Conservation (phyloP, 1,140 invertebrate species). For the Scylla paramamosain region DNA sequence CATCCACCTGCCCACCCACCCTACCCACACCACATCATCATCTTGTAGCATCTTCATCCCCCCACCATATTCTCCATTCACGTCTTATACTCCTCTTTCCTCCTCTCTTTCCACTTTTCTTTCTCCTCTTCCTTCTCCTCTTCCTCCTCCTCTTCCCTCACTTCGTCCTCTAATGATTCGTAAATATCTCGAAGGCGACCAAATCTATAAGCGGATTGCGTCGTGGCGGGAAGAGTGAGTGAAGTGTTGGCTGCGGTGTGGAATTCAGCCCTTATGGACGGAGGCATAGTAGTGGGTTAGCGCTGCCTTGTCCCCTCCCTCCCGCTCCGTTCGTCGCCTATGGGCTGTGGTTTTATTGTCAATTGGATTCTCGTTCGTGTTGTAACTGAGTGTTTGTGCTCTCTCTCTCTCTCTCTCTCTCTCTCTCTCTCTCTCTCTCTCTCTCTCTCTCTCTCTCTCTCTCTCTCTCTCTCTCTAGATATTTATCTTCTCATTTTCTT, state of each 20-base stretch:
- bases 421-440: too few relatives aligned
- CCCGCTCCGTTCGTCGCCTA: too few relatives aligned
- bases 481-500: too few relatives aligned
- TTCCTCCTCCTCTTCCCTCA: not conserved
- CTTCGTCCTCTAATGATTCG: slow-evolving; percentile 22
- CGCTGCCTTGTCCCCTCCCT: not conserved
- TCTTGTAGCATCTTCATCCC: not conserved
- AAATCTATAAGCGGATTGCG: slow-evolving; percentile 3
- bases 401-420: too few relatives aligned
- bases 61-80: not conserved
- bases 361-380: too few relatives aligned
- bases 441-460: too few relatives aligned
- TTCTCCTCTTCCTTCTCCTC: not conserved
- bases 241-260: not conserved
- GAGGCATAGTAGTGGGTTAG: not conserved
- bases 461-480: too few relatives aligned
- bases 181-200: slow-evolving; percentile 13
- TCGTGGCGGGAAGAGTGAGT: not conserved
- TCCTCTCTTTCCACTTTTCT: not conserved
- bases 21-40: too few relatives aligned
- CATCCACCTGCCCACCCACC: too few relatives aligned
- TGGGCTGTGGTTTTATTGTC: not conserved
- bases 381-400: not conserved
- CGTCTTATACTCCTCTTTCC: not conserved
- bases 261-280: not conserved